phyloP scores from a whole-genome alignment of 2,797 vertebrate species.

The Rhinoraja longicauda region DNA sequence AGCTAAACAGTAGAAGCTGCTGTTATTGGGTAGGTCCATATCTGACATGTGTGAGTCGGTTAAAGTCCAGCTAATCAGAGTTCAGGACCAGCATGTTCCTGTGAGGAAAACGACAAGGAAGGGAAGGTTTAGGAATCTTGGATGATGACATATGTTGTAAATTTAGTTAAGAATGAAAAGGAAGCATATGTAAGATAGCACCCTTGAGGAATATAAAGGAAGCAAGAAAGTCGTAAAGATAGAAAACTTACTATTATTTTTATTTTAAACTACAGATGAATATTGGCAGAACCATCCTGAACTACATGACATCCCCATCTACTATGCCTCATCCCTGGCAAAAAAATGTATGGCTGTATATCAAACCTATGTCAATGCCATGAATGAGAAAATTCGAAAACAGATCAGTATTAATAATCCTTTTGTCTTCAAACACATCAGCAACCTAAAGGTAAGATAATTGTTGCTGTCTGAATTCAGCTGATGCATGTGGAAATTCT shows the following conservation, averaged over 20 bases:
- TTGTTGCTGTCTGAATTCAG: not conserved
- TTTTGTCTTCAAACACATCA: slow-evolving; percentile 97
- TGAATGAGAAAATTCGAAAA: slow-evolving; percentile 98
- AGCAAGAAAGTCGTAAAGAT: not conserved
- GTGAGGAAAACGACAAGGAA: too few relatives aligned
- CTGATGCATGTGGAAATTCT: not conserved
- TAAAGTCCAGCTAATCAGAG: too few relatives aligned
- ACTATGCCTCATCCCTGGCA: slow-evolving; percentile 91
- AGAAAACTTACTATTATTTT: slow-evolving; percentile 5
- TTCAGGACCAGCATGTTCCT: too few relatives aligned
- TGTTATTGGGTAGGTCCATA: too few relatives aligned
- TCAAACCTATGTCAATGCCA: slow-evolving; percentile 92
- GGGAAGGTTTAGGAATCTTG: too few relatives aligned
- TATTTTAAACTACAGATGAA: slow-evolving; percentile 60
- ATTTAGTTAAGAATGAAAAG: too few relatives aligned
- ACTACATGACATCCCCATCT: slow-evolving; percentile 88
- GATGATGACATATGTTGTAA: too few relatives aligned
- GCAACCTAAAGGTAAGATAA: slow-evolving; percentile 82
- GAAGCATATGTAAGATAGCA: too few relatives aligned
- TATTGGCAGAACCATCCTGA: slow-evolving; percentile 97
- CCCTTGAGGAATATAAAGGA: not conserved
- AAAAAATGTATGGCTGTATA: slow-evolving; percentile 98
- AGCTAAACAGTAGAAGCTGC: too few relatives aligned
- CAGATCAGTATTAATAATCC: slow-evolving; percentile 98
- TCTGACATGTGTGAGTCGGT: too few relatives aligned